Evolutionary conservation across 2,888 invertebrate species (phyloP), one percentile per base, ranked within the genome.

Genomic region (Synergus japonicus): DNA sequence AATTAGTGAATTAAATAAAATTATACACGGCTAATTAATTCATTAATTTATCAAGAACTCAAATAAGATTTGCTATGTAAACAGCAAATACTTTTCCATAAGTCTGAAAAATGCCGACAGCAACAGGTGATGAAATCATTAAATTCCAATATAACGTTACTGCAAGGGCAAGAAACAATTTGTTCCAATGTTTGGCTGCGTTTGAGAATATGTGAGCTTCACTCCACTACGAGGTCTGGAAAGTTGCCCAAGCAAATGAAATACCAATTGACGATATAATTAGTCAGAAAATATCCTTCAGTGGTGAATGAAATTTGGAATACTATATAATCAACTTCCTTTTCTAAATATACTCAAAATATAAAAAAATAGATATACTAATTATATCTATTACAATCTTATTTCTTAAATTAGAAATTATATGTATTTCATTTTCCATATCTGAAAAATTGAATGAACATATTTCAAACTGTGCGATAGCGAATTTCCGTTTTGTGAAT

Each of bases 91-190:
- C 5, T n/a, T 54, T 54, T n/a, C 49, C 12, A n/a, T 8, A 22
- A 60, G 10, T 22, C 15, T 46, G 44, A 49, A 69, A 69, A 69
- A 69, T 69, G 8, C 18, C 22, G 2, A 22, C 49, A 69, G 69
- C 69, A 69, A 69, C 69, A 49, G 29, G 69, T 69, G 29, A 69
- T 69, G 15, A 69, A 69, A 69, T 69, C 29, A 69, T 69, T 69
- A 69, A 49, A 46, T 49, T 22, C 8, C 69, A 44, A 69, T 29
- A 69, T 69, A 69, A 49, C n/a, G 29, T 69, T 69, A 15, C 13
- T 5, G 15, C 7, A 69, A 69, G 49, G 49, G 49, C 29, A 29
- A 49, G 67, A 67, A 67, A 67, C 66, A 66, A 66, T 66, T 44
- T 66, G 66, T 66, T 66, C 66, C 44, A 69, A 69, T 15, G 49